Percentiles rank a stretch among this genome's conserved stretches.
phyloP scores from a whole-genome alignment of 2,888 invertebrate species.

The Latheticus oryzae region DNA sequence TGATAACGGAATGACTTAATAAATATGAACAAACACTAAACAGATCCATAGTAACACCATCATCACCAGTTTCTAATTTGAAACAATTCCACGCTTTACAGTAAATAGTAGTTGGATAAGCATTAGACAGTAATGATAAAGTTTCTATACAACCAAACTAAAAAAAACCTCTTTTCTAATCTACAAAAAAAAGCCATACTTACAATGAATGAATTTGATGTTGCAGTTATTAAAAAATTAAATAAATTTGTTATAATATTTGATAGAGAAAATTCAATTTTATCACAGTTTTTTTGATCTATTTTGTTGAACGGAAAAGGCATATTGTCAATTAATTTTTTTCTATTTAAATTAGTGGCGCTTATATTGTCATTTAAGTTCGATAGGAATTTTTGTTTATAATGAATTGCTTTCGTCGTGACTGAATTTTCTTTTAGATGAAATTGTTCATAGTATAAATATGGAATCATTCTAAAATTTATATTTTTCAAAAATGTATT shows the following conservation, averaged over 20 bases:
- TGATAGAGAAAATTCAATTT: conserved; percentile 69
- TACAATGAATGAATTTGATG: conserved; percentile 77
- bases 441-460: conserved; percentile 65
- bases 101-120: conserved; percentile 77
- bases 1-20: conserved; percentile 67
- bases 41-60: conserved; percentile 56
- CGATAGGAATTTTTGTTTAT: conserved; percentile 60
- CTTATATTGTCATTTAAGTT: conserved; percentile 49
- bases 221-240: conserved; percentile 70
- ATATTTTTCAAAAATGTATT: conserved; percentile 6
- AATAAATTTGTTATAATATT: conserved; percentile 69
- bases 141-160: conserved; percentile 77
- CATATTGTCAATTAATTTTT: conserved; percentile 67
- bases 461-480: conserved; percentile 64
- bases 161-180: conserved; percentile 62
- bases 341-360: conserved; percentile 58
- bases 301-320: conserved; percentile 67
- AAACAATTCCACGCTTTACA: conserved; percentile 75
- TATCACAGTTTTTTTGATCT: conserved; percentile 51
- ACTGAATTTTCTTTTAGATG: conserved; percentile 68
- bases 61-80: conserved; percentile 26
- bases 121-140: conserved; percentile 73
- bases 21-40: conserved; percentile 63
- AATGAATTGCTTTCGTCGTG: conserved; percentile 67
- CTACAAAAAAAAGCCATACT: conserved; percentile 56